Conservation (phyloP, 2,797 vertebrate species). For the Microctenopoma stevenorrisi region DNA sequence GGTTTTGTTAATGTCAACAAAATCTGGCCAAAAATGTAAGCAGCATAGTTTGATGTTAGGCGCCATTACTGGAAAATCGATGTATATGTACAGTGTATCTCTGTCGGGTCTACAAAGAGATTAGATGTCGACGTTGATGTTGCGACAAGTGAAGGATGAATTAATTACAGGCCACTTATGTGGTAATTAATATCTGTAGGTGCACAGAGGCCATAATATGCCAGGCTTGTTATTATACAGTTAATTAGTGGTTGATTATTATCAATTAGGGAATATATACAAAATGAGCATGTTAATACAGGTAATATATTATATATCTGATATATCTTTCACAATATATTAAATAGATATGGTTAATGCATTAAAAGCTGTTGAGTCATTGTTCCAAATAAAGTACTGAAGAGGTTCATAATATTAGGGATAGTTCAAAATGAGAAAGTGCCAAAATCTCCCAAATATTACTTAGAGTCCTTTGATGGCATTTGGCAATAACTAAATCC, state of each 20-base stretch:
- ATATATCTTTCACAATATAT: neutral
- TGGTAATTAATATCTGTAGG: neutral
- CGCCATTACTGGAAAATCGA: neutral
- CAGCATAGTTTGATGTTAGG: neutral
- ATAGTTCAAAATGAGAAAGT: neutral
- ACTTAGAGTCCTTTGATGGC: neutral
- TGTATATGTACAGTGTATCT: neutral
- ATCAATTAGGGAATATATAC: too few relatives aligned
- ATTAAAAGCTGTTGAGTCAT: neutral
- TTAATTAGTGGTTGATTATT: too few relatives aligned
- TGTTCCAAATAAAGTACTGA: slow-evolving; percentile 7
- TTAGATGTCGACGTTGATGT: neutral
- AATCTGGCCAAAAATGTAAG: neutral
- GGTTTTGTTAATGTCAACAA: slow-evolving; percentile 1
- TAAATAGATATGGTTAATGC: neutral
- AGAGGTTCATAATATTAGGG: neutral
- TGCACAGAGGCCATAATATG: too few relatives aligned
- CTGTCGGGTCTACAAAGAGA: neutral
- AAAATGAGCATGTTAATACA: too few relatives aligned
- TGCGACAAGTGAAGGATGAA: slow-evolving; percentile 20
- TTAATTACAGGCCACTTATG: slow-evolving; percentile 12
- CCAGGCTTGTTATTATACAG: neutral
- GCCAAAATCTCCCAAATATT: neutral
- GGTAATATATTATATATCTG: too few relatives aligned
- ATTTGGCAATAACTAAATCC: slow-evolving; percentile 11